Evolutionary conservation across 2,113 vertebrate genomes (phyloP), one percentile per base, ranked within the genome.

Genomic region (Bambusicola thoracicus): DNA sequence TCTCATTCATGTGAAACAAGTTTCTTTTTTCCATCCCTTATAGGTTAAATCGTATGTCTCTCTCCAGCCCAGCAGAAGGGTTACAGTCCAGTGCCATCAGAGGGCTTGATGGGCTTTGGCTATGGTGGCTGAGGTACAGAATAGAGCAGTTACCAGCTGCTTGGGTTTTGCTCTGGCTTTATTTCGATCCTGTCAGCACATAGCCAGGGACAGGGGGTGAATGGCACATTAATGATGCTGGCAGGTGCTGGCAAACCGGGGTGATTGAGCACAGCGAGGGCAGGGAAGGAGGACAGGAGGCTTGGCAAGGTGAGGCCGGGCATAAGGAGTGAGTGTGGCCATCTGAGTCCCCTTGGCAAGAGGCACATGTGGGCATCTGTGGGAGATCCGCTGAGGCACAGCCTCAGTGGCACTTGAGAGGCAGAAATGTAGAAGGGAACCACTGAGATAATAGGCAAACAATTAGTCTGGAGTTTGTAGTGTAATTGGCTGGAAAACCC

Each of bases 401-500:
- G 91, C 93, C 91, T 81, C 0, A 5, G 34, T 56, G 63, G 92
- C 77, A 10, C 83, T 87, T 6, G 7, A 20, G 32, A 55, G 69
- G 63, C 21, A 2, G 87, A 55, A 67, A 8, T 17, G 46, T 38
- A 6, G 61, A 77, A 65, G 20, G 72, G 43, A 91, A 68, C 93
- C 73, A 48, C 89, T 83, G 95, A 72, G 89, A 91, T 94, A 91
- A 91, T 6, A 25, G 48, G 69, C 81, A 76, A 62, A 73, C 72
- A 91, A 93, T 87, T 49, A 87, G 76, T 13, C 55, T 78, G 85
- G 59, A 58, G 48, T 85, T 94, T 75, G 24, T 10, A 2, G 73
- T 53, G 93, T 87, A 96, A 97, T 95, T 96, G 93, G 59, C 75
- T 91, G 93, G 81, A 94, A 95, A 91, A 22, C 56, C 81, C 91